Conservation (phyloP, 2,888 invertebrate genomes). For the Cremastobaeus sp. region DNA sequence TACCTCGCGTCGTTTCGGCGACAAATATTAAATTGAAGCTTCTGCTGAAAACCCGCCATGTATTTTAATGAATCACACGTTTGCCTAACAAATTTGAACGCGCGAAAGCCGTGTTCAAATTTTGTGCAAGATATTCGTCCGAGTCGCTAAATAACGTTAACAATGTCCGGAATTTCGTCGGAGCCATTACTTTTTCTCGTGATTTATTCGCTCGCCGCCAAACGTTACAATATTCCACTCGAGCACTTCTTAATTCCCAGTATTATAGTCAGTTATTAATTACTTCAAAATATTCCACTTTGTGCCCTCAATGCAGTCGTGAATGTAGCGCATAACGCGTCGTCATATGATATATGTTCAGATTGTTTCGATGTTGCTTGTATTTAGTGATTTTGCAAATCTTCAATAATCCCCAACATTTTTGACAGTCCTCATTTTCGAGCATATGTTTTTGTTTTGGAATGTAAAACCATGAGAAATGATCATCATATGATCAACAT, state of each 20-base stretch:
- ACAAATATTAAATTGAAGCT: not conserved
- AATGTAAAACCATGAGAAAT: no score
- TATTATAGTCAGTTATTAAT: slow-evolving; percentile 25
- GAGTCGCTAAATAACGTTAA: slow-evolving; percentile 25
- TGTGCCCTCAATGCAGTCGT: no score
- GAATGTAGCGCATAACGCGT: no score
- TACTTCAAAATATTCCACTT: slow-evolving; percentile 1
- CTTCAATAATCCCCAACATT: no score
- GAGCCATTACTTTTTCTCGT: slow-evolving; percentile 10
- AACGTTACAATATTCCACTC: slow-evolving; percentile 3
- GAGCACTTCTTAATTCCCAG: not conserved
- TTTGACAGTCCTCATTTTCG: no score
- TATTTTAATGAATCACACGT: slow-evolving; percentile 12
- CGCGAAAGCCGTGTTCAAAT: slow-evolving; percentile 8
- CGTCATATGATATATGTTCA: no score
- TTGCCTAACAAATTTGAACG: slow-evolving; percentile 6
- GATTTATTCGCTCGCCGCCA: slow-evolving; percentile 2
- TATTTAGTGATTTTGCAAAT: no score
- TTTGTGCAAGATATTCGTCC: slow-evolving; percentile 9
- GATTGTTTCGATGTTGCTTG: no score
- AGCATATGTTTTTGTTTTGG: no score
- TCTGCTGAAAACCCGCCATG: not conserved
- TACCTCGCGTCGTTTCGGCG: no score
- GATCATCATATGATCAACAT: no score
- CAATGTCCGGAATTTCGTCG: slow-evolving; percentile 22